Evolutionary conservation across 2,888 invertebrate genomes (phyloP).

Genomic region (Dynastes grantii): DNA sequence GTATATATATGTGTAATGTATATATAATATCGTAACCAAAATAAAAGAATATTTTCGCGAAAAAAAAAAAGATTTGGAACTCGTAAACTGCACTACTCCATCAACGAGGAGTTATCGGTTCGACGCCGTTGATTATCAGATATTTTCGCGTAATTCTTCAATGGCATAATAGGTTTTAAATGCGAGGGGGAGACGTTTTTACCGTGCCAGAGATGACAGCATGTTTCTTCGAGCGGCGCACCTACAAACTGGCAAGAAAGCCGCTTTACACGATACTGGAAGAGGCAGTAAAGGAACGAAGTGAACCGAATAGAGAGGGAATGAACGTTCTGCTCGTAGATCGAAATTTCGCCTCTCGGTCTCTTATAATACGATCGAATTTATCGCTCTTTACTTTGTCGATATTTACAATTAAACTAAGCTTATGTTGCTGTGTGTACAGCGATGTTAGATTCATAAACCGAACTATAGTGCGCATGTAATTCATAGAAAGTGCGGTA

Average conservation of each 20-base stretch:
- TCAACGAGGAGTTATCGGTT: conserved; percentile 16
- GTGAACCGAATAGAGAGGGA: conserved; percentile 1
- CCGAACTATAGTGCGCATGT: neutral
- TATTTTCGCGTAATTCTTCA: conserved; percentile 40
- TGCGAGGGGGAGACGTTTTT: conserved; percentile 5
- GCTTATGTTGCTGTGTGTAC: no score
- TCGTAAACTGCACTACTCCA: conserved; percentile 46
- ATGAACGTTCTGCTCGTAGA: neutral
- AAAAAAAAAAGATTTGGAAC: conserved; percentile 32
- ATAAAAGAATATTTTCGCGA: conserved; percentile 49
- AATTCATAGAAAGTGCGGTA: neutral
- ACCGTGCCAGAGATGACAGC: conserved; percentile 47
- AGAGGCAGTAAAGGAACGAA: neutral
- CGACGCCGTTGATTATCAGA: conserved; percentile 26
- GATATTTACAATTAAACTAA: no score
- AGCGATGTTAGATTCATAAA: no score
- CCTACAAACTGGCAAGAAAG: conserved; percentile 45
- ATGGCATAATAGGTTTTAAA: conserved; percentile 32
- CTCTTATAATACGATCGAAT: neutral
- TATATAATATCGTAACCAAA: conserved; percentile 49
- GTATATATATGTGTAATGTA: conserved; percentile 27
- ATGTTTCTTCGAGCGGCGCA: conserved; percentile 48
- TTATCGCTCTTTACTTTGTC: conserved; percentile 4
- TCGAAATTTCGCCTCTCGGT: neutral
- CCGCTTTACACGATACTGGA: neutral